phyloP scores from a whole-genome alignment of 2,113 vertebrate species.

The mouse (Mus musculus) region GRCm39 chr10:24096501-24097000 shows the following conservation, averaged over 20 bases:
- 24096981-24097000: background rate
- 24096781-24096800: constrained; percentile 11
- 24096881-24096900: background rate
- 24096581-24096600: too few relatives aligned
- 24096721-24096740: background rate
- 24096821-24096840: background rate
- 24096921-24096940: background rate
- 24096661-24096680: background rate
- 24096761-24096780: background rate
- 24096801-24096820: background rate
- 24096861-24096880: background rate
- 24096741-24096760: background rate
- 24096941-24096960: background rate
- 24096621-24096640: too few relatives aligned
- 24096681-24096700: background rate
- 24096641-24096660: background rate
- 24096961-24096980: background rate
- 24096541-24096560: too few relatives aligned
- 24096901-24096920: background rate
- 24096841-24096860: background rate
- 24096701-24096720: background rate
- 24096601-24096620: too few relatives aligned
- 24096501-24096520: too few relatives aligned
- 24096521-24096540: too few relatives aligned
- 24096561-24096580: too few relatives aligned